Evolutionary conservation across 2,113 vertebrate species (phyloP).

Genomic region (Catagonus wagneri): DNA sequence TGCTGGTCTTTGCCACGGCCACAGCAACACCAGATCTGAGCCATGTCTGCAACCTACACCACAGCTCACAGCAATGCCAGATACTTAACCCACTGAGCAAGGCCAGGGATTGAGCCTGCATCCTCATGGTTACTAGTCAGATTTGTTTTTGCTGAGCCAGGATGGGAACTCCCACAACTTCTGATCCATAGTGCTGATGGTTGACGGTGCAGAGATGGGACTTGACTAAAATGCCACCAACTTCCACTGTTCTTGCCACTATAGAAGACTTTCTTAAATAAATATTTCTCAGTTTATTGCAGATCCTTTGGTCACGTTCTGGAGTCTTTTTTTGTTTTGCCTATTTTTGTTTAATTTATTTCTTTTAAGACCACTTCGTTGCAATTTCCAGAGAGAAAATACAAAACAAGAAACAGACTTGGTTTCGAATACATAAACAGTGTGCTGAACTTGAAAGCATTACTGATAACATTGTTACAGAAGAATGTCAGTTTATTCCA

Average conservation of each 20-base stretch:
- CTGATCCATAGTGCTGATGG: neutral
- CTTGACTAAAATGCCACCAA: neutral
- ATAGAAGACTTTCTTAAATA: neutral
- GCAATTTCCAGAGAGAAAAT: conserved; percentile 85
- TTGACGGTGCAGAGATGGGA: neutral
- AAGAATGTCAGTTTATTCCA: conserved; percentile 83
- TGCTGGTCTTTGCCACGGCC: too few relatives aligned
- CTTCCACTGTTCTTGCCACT: neutral
- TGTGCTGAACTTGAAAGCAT: conserved; percentile 85
- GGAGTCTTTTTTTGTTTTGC: neutral
- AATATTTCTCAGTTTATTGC: neutral
- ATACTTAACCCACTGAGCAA: too few relatives aligned
- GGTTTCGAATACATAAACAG: conserved; percentile 84
- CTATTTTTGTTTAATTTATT: conserved; percentile 86
- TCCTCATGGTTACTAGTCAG: too few relatives aligned
- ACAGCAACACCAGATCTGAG: too few relatives aligned
- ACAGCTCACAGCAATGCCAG: too few relatives aligned
- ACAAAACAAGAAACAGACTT: conserved; percentile 88
- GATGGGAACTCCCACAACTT: neutral
- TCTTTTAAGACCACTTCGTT: conserved; percentile 85
- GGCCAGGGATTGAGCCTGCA: too few relatives aligned
- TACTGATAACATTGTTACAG: conserved; percentile 78
- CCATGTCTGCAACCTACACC: too few relatives aligned
- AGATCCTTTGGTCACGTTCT: neutral
- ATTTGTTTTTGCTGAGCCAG: too few relatives aligned